phyloP scores from a whole-genome alignment of 2,888 invertebrate genomes.

The Drosophila suboccidentalis region DNA sequence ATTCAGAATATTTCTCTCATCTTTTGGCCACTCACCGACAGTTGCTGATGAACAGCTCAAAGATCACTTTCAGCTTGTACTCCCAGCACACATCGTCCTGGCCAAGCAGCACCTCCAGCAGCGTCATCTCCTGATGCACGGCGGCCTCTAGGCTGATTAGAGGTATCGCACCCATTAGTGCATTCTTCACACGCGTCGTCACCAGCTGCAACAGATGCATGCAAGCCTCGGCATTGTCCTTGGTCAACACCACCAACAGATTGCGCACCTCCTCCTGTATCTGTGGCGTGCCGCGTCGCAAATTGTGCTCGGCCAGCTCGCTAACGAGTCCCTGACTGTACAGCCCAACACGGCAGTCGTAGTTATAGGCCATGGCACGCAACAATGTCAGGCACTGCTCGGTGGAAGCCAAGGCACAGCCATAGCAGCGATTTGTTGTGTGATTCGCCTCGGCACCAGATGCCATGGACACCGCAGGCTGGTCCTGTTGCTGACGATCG shows the following conservation, averaged over 20 bases:
- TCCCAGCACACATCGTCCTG: slow-evolving; percentile 99
- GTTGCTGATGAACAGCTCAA: slow-evolving; percentile 94
- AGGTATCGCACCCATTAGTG: slow-evolving; percentile 91
- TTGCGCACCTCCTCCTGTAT: slow-evolving; percentile 96
- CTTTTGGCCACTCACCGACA: slow-evolving; percentile 86
- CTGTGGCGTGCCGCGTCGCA: slow-evolving; percentile 93
- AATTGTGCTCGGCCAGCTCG: slow-evolving; percentile 95
- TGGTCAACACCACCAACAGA: slow-evolving; percentile 94
- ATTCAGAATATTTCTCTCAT: too few species aligned
- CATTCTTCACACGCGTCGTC: slow-evolving; percentile 93
- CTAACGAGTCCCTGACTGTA: slow-evolving; percentile 95
- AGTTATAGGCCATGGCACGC: slow-evolving; percentile 94
- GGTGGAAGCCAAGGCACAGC: slow-evolving; percentile 95
- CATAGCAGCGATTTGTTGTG: slow-evolving; percentile 91
- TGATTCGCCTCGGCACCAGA: slow-evolving; percentile 68
- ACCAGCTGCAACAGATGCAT: slow-evolving; percentile 87
- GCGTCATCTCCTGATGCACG: slow-evolving; percentile 95
- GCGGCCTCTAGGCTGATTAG: slow-evolving; percentile 90
- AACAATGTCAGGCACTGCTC: slow-evolving; percentile 97
- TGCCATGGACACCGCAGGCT: slow-evolving; percentile 49
- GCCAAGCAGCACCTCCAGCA: slow-evolving; percentile 94
- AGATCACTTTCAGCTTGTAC: slow-evolving; percentile 94
- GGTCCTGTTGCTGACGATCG: slow-evolving; percentile 91
- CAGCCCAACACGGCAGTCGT: slow-evolving; percentile 90
- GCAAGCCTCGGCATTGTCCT: slow-evolving; percentile 94